These are phyloP conservation scores for Nansenia antarctica DNA, from an alignment of 2,113 vertebrate species.

Conservation along the genomic window DNA sequence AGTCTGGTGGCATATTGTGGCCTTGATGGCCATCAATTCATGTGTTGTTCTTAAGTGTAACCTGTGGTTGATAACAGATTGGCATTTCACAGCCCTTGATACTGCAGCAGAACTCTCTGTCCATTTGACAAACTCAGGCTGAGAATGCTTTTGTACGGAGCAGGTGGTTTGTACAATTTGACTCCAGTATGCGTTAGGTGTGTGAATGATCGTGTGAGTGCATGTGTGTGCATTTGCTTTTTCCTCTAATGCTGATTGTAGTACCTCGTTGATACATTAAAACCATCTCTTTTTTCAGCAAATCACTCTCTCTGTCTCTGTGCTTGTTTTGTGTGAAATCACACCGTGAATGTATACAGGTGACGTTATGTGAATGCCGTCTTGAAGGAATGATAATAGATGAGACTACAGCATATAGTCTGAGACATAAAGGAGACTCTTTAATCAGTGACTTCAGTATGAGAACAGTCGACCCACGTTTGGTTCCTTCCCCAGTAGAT, in stretches of 20 bases:
- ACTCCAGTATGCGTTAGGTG: not conserved
- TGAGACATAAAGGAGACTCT: not conserved
- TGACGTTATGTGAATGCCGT: no score
- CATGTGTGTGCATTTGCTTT: slow-evolving; percentile 14
- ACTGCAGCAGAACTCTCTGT: slow-evolving; percentile 19
- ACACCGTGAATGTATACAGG: not conserved
- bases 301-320: not conserved
- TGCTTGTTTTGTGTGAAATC: not conserved
- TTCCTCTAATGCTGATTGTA: slow-evolving; percentile 38
- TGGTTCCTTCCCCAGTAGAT: not conserved
- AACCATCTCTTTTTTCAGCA: slow-evolving; percentile 33
- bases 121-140: not conserved
- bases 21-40: not conserved
- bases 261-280: slow-evolving; percentile 23
- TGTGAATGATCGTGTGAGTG: not conserved
- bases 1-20: not conserved
- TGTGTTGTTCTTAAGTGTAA: slow-evolving; percentile 19
- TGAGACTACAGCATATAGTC: not conserved
- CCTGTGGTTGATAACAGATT: no score
- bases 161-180: not conserved
- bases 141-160: slow-evolving; percentile 14
- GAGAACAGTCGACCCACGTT: not conserved
- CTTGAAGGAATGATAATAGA: not conserved
- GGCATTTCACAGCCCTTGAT: slow-evolving; percentile 7
- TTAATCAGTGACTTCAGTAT: not conserved